A percentile compares a stretch with the other conserved stretches of the same genome.
Conservation (phyloP, 2,113 vertebrate genomes). For the Tilapia sparmanii region DNA sequence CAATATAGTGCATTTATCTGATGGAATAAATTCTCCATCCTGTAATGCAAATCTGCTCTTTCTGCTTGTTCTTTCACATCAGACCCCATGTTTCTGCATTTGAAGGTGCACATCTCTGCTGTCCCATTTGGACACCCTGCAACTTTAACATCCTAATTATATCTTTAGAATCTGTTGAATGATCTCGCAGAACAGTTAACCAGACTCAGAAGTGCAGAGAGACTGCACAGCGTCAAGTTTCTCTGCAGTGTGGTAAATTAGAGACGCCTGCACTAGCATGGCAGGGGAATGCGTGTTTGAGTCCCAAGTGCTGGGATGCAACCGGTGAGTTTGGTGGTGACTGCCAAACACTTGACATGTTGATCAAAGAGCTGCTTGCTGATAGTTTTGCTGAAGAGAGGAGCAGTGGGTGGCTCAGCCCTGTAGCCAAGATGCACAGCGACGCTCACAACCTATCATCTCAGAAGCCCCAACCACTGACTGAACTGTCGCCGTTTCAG, state of each 20-base stretch:
- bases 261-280: not conserved
- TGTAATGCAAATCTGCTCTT: not conserved
- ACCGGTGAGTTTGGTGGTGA: not conserved
- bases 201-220: not conserved
- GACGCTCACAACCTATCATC: not conserved
- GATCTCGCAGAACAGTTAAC: not conserved
- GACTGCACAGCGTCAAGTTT: not conserved
- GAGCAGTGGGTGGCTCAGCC: not conserved
- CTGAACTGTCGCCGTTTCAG: not conserved
- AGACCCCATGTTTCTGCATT: not conserved
- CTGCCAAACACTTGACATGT: conserved; percentile 16
- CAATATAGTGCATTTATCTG: not conserved
- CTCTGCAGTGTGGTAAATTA: conserved; percentile 8
- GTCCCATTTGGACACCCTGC: not conserved
- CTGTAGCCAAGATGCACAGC: not conserved
- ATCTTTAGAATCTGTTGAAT: not conserved
- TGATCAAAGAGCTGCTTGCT: conserved; percentile 27
- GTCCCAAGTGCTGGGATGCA: not conserved
- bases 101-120: not conserved
- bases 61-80: not conserved
- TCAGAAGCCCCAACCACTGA: not conserved
- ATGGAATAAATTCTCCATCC: not conserved
- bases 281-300: not conserved
- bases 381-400: not conserved
- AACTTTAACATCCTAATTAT: not conserved